Base-by-base conservation (phyloP, 1,140 invertebrate genomes). In the Chironomus striatipennis region DNA sequence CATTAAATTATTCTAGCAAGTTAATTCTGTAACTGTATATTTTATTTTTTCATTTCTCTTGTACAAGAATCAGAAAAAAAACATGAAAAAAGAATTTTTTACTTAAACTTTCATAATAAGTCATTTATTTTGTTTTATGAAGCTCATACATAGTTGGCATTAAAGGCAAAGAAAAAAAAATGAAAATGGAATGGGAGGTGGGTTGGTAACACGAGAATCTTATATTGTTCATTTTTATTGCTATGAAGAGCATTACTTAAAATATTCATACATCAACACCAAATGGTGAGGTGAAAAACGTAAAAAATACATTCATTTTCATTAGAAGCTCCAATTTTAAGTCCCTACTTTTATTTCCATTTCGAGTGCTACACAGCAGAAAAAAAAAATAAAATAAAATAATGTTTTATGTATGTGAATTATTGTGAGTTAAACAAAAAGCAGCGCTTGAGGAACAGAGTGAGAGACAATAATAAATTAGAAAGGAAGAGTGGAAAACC, bases 271-370 rank as follows among this genome's bases (percentile, higher is more conserved):
- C 12, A 57, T 57, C 47, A 57, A n/a, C 12, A 57, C 47, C 24
- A 34, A 34, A 34, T 34, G 24, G 24, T 34, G 24, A 34, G 24
- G 24, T 34, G 24, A 34, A 34, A 34, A 34, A 34, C 24, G 24
- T 34, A 34, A 34, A 57, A 15, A 57, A n/a, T n/a, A 57, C 47
- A 57, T 57, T 15, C 47, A 57, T 57, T 57, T 57, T 57, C 47
- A 57, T 57, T 57, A 57, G 47, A n/a, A n/a, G 47, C 47, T 57
- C 47, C 12, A 57, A 57, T n/a, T 57, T 57, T 57, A 57, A 57
- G 47, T 10, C 24, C 24, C 24, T 34, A 34, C 24, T 34, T 34
- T 34, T 34, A 34, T 34, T 34, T 34, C 24, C 24, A 34, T 34
- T 34, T 34, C 24, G 24, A 34, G 24, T 34, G 24, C 47, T n/a